Conservation (phyloP, 2,888 invertebrate genomes). For the Tortrix viridana region DNA sequence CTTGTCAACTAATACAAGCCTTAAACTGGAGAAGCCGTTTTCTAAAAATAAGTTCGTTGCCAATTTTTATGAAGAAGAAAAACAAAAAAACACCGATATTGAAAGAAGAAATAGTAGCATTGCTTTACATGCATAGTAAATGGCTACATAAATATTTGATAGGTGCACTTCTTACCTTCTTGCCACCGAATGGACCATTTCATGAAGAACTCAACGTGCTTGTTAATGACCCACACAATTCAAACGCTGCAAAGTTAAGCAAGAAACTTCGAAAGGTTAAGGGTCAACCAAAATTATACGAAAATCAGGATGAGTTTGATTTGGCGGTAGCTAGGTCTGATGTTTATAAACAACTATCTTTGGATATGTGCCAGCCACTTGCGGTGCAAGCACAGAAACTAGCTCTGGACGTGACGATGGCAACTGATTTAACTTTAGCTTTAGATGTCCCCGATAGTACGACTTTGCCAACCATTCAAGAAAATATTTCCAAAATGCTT, state of each 20-base stretch:
- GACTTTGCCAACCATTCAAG: slow-evolving; percentile 49
- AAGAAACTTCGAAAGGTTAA: slow-evolving; percentile 71
- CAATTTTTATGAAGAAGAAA: slow-evolving; percentile 59
- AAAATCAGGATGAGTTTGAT: slow-evolving; percentile 58
- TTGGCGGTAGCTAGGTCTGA: slow-evolving; percentile 50
- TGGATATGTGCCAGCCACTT: slow-evolving; percentile 63
- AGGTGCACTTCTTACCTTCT: slow-evolving; percentile 53
- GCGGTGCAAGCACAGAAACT: slow-evolving; percentile 59
- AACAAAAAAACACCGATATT: slow-evolving; percentile 64
- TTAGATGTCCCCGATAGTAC: slow-evolving; percentile 60
- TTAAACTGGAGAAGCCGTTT: slow-evolving; percentile 84
- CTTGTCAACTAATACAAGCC: slow-evolving; percentile 72
- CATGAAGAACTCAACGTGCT: slow-evolving; percentile 49
- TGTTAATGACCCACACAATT: slow-evolving; percentile 53
- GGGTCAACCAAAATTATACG: slow-evolving; percentile 70
- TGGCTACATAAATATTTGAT: slow-evolving; percentile 89
- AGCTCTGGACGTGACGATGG: slow-evolving; percentile 44
- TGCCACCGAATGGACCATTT: slow-evolving; percentile 47
- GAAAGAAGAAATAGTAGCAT: slow-evolving; percentile 83
- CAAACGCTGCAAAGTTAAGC: slow-evolving; percentile 59
- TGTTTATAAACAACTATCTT: slow-evolving; percentile 54
- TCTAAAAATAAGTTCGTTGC: slow-evolving; percentile 63
- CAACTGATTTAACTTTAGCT: slow-evolving; percentile 55
- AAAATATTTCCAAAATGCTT: slow-evolving; percentile 48
- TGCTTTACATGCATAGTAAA: slow-evolving; percentile 88